Base-by-base conservation (phyloP, 2,797 vertebrate species). In the Acrossocheilus fasciatus region DNA sequence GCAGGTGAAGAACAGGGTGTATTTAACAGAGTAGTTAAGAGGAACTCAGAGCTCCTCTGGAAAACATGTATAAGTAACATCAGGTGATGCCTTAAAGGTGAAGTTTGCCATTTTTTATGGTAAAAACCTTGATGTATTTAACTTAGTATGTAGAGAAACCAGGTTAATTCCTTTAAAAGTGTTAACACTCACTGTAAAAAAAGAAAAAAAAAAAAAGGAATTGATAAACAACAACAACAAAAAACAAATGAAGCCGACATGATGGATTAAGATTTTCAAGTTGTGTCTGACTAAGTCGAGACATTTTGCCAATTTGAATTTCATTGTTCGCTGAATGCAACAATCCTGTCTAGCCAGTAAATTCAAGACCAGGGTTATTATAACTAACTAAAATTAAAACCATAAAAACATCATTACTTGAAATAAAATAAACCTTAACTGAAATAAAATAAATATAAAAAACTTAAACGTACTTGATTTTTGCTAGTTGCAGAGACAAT, bases 1-100 rank as follows among this genome's bases (percentile, higher is more conserved):
- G 17, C 0, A 78, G 11, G 15, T 23, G 12, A 94, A 93, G 0
- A 94, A 95, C 41, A 94, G 94, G 0, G 95, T 93, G 0, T 94
- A 94, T 91, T 45, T n/a, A 74, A 52, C 47, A 81, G 68, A 83
- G 11, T 43, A 62, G 30, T 66, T 30, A 70, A 83, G n/a, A 57
- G 54, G 15, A 86, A 41, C 64, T 69, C 14, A 26, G 10, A 34
- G 34, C 62, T 50, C 3, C 57, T 66, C 17, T 50, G 52, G 36
- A 78, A 78, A 84, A 73, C 45, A 78, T 17, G 15, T 39, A 26
- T 17, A 45, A 47, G 81, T 18, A 72, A 41, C 30, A 36, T 20
- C 39, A 83, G 20, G 26, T 30, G 45, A 68, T 66, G 30, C 2
- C 30, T 73, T 64, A 43, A 54, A 78, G 47, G 62, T n/a, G 14